These are phyloP conservation scores for Disparrhopalites patrizii DNA, from an alignment of 2,888 invertebrate species.

Conservation along the genomic window DNA sequence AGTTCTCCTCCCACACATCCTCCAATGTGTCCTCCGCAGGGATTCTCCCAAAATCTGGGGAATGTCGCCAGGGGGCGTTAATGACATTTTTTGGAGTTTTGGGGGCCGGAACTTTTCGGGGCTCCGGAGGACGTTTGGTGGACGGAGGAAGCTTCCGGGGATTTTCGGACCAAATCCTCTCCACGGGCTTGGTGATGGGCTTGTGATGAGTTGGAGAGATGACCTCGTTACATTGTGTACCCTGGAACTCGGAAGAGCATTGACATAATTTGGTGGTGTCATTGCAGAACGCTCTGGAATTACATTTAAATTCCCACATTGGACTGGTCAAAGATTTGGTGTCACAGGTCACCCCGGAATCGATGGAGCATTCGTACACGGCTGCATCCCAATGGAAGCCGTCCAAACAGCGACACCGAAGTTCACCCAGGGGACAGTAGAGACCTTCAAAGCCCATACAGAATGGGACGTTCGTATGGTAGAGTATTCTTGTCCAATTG, in stretches of 20 bases:
- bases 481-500: background rate
- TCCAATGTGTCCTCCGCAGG: too few relatives aligned
- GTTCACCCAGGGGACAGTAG: background rate
- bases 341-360: background rate
- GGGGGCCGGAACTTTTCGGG: too few relatives aligned
- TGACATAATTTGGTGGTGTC: background rate
- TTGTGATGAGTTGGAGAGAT: background rate
- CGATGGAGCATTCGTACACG: background rate
- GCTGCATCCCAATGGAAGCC: conserved; percentile 1
- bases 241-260: background rate
- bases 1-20: background rate
- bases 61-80: too few relatives aligned
- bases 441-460: conserved; percentile 8
- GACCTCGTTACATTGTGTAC: background rate
- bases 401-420: background rate
- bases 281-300: background rate
- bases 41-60: too few relatives aligned
- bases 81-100: too few relatives aligned
- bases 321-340: background rate
- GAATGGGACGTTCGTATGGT: background rate
- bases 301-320: background rate
- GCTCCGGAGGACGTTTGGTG: too few relatives aligned
- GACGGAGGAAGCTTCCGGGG: too few relatives aligned
- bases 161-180: background rate
- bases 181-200: too few relatives aligned